Conservation (phyloP, 2,888 invertebrate genomes). For the Limulus polyphemus region DNA sequence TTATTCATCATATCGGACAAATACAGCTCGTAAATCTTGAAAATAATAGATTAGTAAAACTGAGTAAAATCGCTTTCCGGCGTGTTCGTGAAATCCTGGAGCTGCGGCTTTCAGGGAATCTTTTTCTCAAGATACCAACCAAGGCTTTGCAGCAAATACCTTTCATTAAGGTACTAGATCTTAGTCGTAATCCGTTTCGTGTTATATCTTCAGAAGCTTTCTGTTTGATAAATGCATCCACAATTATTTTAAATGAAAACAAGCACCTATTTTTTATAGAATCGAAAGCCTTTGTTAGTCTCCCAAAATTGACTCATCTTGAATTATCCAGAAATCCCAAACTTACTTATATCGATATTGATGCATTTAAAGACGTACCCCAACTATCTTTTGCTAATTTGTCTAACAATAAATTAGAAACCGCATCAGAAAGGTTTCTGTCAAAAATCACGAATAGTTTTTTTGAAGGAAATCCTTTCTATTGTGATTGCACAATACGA, state of each 20-base stretch:
- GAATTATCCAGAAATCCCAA: constrained; percentile 23
- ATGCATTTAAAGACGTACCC: constrained; percentile 23
- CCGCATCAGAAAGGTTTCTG: constrained; percentile 23
- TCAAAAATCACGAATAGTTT: constrained; percentile 14
- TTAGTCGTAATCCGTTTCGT: constrained; percentile 26
- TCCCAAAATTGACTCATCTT: constrained; percentile 23
- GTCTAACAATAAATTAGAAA: constrained; percentile 23
- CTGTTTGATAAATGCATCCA: constrained; percentile 17
- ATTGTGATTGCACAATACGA: constrained; percentile 28
- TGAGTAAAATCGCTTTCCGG: constrained; percentile 26
- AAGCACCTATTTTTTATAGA: constrained; percentile 22
- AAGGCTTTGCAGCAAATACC: constrained; percentile 23
- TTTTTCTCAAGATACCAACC: constrained; percentile 24
- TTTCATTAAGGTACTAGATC: constrained; percentile 18
- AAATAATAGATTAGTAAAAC: constrained; percentile 14
- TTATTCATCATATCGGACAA: not conserved
- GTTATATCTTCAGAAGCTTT: constrained; percentile 21
- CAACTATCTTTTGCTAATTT: constrained; percentile 22
- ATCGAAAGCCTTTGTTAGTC: constrained; percentile 20
- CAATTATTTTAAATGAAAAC: constrained; percentile 23
- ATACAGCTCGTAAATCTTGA: constrained; percentile 4
- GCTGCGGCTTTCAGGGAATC: constrained; percentile 25
- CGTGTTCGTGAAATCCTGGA: constrained; percentile 23
- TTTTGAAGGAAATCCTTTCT: constrained; percentile 26
- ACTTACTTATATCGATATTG: constrained; percentile 25